Conservation (phyloP, 2,113 vertebrate genomes). For the Marmota monax region DNA sequence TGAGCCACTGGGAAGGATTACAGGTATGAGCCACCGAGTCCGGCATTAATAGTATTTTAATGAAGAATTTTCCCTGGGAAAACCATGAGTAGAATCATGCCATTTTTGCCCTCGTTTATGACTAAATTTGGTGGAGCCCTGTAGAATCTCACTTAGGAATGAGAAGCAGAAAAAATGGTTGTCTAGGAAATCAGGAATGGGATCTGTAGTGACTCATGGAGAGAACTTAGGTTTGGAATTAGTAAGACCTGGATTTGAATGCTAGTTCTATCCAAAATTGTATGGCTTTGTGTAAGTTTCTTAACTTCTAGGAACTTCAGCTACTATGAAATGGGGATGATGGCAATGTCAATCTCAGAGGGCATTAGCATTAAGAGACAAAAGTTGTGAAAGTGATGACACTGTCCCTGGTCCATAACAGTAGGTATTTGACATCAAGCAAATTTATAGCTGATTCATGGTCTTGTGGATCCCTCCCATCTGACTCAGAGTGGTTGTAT, state of each 20-base stretch:
- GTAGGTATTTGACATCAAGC: constrained; percentile 32
- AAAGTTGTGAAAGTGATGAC: constrained; percentile 14
- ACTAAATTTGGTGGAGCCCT: constrained; percentile 21
- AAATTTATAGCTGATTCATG: not conserved
- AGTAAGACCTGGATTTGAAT: constrained; percentile 29
- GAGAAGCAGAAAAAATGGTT: not conserved
- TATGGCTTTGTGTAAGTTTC: not conserved
- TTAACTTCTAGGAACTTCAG: constrained; percentile 34
- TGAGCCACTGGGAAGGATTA: no score
- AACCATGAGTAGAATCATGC: constrained; percentile 11
- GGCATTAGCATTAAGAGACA: constrained; percentile 6
- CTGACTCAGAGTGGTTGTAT: not conserved
- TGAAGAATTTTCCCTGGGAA: not conserved
- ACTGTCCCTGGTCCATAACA: not conserved
- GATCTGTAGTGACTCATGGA: not conserved
- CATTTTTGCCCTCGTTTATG: not conserved
- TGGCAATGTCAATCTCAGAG: not conserved
- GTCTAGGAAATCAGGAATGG: constrained; percentile 49
- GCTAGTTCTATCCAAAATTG: not conserved
- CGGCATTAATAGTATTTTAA: not conserved
- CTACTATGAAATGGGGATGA: constrained; percentile 8
- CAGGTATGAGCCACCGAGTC: no score
- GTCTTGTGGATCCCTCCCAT: not conserved
- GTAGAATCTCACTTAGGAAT: not conserved
- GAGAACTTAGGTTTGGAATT: constrained; percentile 20